phyloP scores from a whole-genome alignment of 1,140 invertebrate genomes.

The Bombus difficillimus region DNA sequence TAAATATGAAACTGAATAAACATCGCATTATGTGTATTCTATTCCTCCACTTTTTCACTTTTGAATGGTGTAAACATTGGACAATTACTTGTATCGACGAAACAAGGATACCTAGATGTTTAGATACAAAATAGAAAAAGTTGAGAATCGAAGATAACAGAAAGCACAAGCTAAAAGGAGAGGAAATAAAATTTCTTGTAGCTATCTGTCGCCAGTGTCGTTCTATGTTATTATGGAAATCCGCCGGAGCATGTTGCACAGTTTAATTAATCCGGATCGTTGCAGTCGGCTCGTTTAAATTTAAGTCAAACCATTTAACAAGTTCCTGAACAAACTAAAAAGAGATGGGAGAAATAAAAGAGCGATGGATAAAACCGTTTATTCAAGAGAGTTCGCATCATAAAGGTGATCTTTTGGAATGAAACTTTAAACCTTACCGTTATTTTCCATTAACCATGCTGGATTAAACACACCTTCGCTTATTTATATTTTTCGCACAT shows the following conservation, averaged over 20 bases:
- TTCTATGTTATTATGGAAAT: conserved; percentile 13
- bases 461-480: not conserved
- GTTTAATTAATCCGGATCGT: conserved; percentile 25
- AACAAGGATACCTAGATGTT: not conserved
- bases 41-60: not conserved
- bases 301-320: not conserved
- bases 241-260: not conserved
- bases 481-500: not conserved
- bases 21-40: too few relatives aligned
- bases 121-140: not conserved
- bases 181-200: conserved; percentile 23
- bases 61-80: not conserved
- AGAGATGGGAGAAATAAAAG: not conserved
- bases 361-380: not conserved
- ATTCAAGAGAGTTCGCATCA: not conserved
- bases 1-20: not conserved
- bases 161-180: not conserved
- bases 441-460: not conserved
- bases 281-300: not conserved
- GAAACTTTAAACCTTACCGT: not conserved
- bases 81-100: not conserved
- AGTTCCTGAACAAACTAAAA: not conserved
- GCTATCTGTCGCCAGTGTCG: not conserved
- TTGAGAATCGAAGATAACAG: not conserved
- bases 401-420: not conserved